Percentiles rank a stretch among this genome's conserved stretches.
Evolutionary conservation across 1,140 invertebrate genomes (phyloP).

Genomic region (Magallana gigas): DNA sequence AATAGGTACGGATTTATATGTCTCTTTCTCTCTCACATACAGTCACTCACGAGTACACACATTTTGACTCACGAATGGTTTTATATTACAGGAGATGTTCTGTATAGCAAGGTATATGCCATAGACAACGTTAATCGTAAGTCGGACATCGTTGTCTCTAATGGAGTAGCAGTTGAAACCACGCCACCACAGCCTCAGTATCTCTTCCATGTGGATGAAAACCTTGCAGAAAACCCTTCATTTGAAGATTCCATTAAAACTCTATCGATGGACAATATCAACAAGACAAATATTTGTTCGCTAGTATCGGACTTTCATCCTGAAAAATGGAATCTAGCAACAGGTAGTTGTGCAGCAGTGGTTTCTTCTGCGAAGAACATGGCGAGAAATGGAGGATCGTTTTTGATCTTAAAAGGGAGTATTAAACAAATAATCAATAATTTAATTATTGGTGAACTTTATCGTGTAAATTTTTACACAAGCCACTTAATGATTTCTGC

Average conservation of each 20-base stretch:
- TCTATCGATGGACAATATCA: constrained; percentile 34
- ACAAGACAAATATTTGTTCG: constrained; percentile 42
- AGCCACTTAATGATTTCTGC: constrained; percentile 50
- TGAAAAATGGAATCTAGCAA: constrained; percentile 38
- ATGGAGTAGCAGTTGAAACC: constrained; percentile 66
- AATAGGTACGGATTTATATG: constrained; percentile 31
- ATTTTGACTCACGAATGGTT: not conserved
- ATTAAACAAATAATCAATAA: constrained; percentile 49
- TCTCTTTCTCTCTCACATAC: not conserved
- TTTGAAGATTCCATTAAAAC: constrained; percentile 59
- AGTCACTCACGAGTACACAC: not conserved
- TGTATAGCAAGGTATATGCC: constrained; percentile 65
- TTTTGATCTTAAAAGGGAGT: constrained; percentile 47
- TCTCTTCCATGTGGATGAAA: constrained; percentile 51
- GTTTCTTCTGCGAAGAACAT: constrained; percentile 44
- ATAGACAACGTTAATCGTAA: constrained; percentile 62
- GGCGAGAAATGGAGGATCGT: constrained; percentile 47
- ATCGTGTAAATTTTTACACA: constrained; percentile 53
- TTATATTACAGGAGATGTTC: constrained; percentile 55
- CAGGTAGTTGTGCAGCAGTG: constrained; percentile 44
- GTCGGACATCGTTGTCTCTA: constrained; percentile 60
- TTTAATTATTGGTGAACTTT: constrained; percentile 38
- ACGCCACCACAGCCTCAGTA: constrained; percentile 55
- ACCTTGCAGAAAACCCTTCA: constrained; percentile 63
- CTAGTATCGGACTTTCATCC: constrained; percentile 46